Percentiles rank a stretch among this genome's conserved stretches.
phyloP scores from a whole-genome alignment of 2,113 vertebrate genomes.

The Tyto alba region DNA sequence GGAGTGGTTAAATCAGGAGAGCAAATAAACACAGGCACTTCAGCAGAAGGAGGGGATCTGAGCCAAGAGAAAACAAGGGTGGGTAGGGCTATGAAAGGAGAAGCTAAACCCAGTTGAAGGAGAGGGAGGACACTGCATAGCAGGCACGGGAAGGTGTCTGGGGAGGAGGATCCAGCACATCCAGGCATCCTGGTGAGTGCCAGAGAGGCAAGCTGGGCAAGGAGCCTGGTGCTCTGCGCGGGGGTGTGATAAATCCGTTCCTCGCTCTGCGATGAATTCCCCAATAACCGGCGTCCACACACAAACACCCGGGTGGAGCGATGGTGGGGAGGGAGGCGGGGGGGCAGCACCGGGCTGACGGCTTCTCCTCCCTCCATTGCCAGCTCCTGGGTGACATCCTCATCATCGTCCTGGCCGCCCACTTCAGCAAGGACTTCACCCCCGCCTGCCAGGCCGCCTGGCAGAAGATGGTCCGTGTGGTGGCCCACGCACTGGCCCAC shows the following conservation, averaged over 20 bases:
- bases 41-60: neutral
- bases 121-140: neutral
- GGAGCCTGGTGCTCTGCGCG: rapidly evolving
- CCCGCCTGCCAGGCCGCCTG: conserved; percentile 54
- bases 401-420: conserved; percentile 62
- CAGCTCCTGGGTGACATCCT: conserved; percentile 80
- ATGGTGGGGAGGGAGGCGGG: rapidly evolving
- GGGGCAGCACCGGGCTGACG: neutral
- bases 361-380: neutral
- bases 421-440: conserved; percentile 59
- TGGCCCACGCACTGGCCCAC: conserved; percentile 73
- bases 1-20: neutral
- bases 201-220: neutral
- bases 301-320: rapidly evolving
- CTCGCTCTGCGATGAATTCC: neutral
- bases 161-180: neutral
- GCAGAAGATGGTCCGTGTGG: conserved; percentile 79
- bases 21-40: neutral
- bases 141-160: neutral
- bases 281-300: rapidly evolving
- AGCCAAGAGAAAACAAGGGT: neutral
- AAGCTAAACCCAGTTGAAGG: neutral
- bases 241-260: neutral
- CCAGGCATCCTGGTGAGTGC: neutral
- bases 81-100: neutral